Evolutionary conservation across 2,113 vertebrate genomes (phyloP).

Genomic region (Eurystomus gularis): DNA sequence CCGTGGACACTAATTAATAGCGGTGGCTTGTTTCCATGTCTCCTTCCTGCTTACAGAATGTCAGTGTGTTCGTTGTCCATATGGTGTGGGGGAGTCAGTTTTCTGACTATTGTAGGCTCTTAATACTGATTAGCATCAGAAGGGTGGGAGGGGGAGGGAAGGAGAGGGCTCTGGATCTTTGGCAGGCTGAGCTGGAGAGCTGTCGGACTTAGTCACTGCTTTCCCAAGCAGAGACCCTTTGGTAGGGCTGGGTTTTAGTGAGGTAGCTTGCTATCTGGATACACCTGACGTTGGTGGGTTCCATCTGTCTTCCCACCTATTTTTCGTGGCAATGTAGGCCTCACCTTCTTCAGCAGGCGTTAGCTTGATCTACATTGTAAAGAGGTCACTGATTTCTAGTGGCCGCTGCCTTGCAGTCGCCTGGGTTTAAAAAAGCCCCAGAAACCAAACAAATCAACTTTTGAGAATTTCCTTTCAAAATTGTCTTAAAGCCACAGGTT

Average conservation of each 20-base stretch:
- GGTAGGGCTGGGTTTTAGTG: background rate
- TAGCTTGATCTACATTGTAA: background rate
- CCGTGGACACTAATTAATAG: background rate
- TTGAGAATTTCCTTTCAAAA: background rate
- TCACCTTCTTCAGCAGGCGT: background rate
- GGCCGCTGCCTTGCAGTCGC: background rate
- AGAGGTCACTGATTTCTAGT: background rate
- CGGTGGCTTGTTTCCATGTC: background rate
- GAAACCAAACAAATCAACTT: background rate
- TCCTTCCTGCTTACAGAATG: background rate
- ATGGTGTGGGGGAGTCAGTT: background rate
- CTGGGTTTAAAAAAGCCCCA: background rate
- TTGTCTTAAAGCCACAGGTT: background rate
- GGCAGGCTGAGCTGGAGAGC: background rate
- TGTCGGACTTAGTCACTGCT: background rate
- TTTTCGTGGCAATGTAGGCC: background rate
- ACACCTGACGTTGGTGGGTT: background rate
- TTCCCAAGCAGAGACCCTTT: background rate
- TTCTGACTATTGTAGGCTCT: background rate
- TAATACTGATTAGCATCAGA: slow-evolving; percentile 6
- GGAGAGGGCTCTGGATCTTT: background rate
- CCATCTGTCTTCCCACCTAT: background rate
- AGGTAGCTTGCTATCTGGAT: background rate
- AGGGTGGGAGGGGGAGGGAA: background rate
- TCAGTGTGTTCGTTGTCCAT: background rate